phyloP scores from a whole-genome alignment of 2,888 invertebrate species.

The Pycnomerus fuliginosus region DNA sequence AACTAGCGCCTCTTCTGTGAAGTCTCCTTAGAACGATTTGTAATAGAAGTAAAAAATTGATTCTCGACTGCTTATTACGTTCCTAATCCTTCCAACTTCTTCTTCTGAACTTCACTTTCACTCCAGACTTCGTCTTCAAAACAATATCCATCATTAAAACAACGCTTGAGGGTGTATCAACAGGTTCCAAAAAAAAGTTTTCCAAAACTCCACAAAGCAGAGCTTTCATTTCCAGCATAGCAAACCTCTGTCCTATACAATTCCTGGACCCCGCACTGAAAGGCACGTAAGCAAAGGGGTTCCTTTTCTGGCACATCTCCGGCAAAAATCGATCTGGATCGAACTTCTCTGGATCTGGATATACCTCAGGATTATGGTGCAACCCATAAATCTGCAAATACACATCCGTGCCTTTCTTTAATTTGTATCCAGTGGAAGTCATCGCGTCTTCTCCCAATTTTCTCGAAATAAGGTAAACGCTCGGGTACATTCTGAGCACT shows the following conservation, averaged over 20 bases:
- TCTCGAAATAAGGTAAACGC: neutral
- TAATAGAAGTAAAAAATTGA: no score
- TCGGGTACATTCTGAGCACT: neutral
- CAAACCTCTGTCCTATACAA: conserved; percentile 68
- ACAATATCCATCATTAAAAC: conserved; percentile 55
- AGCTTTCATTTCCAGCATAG: conserved; percentile 63
- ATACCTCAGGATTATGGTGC: conserved; percentile 29
- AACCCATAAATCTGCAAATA: conserved; percentile 19
- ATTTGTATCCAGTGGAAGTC: neutral
- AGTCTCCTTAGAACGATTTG: no score
- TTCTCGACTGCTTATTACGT: no score
- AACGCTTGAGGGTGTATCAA: conserved; percentile 54
- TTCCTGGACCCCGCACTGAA: conserved; percentile 68
- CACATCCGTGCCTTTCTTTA: neutral
- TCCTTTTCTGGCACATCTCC: conserved; percentile 43
- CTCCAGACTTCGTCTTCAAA: conserved; percentile 51
- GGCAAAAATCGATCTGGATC: conserved; percentile 30
- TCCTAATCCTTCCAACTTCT: neutral
- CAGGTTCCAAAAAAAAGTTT: conserved; percentile 56
- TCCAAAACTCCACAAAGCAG: conserved; percentile 58
- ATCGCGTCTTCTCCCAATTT: neutral
- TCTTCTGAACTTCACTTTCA: conserved; percentile 46
- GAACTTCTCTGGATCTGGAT: conserved; percentile 29
- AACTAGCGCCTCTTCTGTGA: no score
- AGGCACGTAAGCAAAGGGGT: conserved; percentile 63